phyloP scores from a whole-genome alignment of 2,888 invertebrate species.

The Erannis defoliaria region DNA sequence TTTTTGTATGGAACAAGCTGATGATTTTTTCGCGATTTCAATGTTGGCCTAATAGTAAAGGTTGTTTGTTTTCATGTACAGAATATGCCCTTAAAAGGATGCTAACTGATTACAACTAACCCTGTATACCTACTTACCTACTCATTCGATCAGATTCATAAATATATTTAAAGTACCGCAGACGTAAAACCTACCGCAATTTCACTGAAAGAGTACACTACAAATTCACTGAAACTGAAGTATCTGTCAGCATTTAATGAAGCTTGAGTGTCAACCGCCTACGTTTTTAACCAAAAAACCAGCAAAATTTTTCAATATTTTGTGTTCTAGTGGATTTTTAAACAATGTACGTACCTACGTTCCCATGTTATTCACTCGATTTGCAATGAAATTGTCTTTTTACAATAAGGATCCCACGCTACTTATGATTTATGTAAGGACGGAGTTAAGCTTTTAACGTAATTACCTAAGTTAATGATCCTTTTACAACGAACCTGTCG shows the following conservation, averaged over 20 bases:
- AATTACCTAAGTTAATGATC: not conserved
- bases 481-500: constrained; percentile 6
- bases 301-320: not conserved
- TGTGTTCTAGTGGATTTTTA: not conserved
- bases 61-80: too few relatives aligned
- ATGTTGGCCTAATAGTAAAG: too few relatives aligned
- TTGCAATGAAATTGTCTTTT: constrained; percentile 4
- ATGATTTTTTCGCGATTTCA: too few relatives aligned
- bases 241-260: not conserved
- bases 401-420: constrained; percentile 7
- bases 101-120: too few relatives aligned
- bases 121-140: too few relatives aligned
- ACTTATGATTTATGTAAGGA: constrained; percentile 7
- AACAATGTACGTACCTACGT: constrained; percentile 3
- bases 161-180: too few relatives aligned
- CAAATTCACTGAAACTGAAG: not conserved
- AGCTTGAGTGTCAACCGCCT: not conserved
- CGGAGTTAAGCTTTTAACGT: not conserved
- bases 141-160: too few relatives aligned
- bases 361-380: not conserved
- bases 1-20: too few relatives aligned
- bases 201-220: constrained; percentile 1
- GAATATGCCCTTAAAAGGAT: too few relatives aligned
- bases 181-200: not conserved
- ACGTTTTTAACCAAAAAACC: not conserved